phyloP scores from a whole-genome alignment of 1,140 invertebrate species.

The Akabosia matsudoensis region DNA sequence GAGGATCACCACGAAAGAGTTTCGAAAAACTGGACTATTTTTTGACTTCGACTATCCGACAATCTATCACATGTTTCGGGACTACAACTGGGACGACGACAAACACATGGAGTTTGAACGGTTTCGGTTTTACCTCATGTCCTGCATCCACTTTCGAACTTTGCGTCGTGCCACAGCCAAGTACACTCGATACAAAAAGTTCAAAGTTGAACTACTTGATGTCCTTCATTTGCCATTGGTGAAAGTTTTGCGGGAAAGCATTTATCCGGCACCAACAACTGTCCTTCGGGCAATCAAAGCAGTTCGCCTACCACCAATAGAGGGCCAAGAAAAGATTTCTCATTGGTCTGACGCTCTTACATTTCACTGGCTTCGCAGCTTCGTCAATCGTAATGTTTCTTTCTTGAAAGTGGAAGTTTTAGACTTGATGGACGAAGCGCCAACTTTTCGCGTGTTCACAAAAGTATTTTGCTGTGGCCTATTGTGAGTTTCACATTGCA shows the following conservation, averaged over 20 bases:
- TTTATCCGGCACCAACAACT: slow-evolving; percentile 12
- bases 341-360: slow-evolving; percentile 1
- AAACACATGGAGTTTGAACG: slow-evolving; percentile 15
- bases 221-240: neutral
- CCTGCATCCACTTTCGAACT: slow-evolving; percentile 4
- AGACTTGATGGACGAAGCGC: neutral
- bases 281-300: neutral
- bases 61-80: slow-evolving; percentile 19
- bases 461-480: slow-evolving; percentile 10
- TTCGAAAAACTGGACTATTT: slow-evolving; percentile 15
- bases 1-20: neutral
- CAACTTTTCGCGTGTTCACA: neutral
- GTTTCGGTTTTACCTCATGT: slow-evolving; percentile 25
- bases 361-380: neutral
- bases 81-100: slow-evolving; percentile 26
- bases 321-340: neutral
- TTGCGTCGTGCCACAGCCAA: neutral
- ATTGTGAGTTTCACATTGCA: too few relatives aligned
- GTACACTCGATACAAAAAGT: slow-evolving; percentile 10
- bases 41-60: slow-evolving; percentile 26
- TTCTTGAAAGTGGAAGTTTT: neutral
- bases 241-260: neutral
- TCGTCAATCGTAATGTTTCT: neutral
- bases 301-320: slow-evolving; percentile 2
- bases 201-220: neutral